These are phyloP conservation scores for Bradypus variegatus DNA, from an alignment of 2,797 vertebrate species.

Conservation along the genomic window DNA sequence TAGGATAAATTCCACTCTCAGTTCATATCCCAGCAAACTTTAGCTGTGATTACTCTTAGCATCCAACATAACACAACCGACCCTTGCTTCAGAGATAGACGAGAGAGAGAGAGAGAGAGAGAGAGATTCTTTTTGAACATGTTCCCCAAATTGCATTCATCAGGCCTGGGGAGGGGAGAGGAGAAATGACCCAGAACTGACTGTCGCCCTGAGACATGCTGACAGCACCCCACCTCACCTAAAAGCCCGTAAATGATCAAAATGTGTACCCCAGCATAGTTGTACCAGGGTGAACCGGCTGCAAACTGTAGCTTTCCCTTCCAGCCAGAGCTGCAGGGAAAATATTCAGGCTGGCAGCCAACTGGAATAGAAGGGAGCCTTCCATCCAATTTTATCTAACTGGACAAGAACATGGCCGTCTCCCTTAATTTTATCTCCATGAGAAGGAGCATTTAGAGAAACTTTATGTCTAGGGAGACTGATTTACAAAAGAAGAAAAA, in stretches of 20 bases:
- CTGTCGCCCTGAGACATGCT: neutral
- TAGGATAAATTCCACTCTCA: fast-evolving
- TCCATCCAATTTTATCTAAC: too few relatives aligned
- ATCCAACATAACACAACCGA: neutral
- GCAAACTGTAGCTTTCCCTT: neutral
- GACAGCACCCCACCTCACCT: neutral
- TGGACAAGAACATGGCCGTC: neutral
- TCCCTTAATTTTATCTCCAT: too few relatives aligned
- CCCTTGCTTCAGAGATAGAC: neutral
- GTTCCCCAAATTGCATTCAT: neutral
- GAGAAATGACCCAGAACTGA: neutral
- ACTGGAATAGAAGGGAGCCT: neutral
- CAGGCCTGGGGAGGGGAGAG: neutral
- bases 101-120: neutral
- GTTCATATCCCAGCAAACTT: neutral
- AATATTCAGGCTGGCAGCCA: neutral
- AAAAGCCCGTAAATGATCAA: neutral
- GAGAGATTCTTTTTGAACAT: neutral
- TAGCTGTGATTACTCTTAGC: neutral
- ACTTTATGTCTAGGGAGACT: neutral
- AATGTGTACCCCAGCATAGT: neutral
- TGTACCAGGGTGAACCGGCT: fast-evolving
- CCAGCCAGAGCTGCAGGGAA: neutral
- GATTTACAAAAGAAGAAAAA: neutral
- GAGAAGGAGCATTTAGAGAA: neutral